Base-by-base conservation (phyloP, 2,797 vertebrate species). In the Danio tinwini region DNA sequence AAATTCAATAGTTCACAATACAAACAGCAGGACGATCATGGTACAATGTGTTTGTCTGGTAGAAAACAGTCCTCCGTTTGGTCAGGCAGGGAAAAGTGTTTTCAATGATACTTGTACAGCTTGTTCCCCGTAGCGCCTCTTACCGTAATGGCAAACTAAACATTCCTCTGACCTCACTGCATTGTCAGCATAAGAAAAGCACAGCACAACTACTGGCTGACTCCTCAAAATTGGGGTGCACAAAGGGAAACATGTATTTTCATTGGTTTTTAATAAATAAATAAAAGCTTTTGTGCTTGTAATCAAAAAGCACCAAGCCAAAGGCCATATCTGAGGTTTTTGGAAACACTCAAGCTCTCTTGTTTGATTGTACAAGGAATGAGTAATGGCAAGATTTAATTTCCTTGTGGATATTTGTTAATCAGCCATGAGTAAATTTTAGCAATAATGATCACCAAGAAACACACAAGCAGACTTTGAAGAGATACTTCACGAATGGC, bases 141-240 rank as follows among this genome's bases (percentile, higher is more conserved):
- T 75, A 59, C 72, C 19, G 37, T 69, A 68, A 72, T 59, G 39
- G 74, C 52, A 73, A 73, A 62, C 37, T 59, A 74, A 72, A 73
- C 75, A 74, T 78, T 82, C 61, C 59, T 49, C 44, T 65, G 67
- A 47, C 40, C 53, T 82, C 59, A 50, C 45, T 64, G 59, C 61
- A 52, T 52, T 73, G 74, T 40, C 42, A 73, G 58, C 50, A 75
- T 49, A 13, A 56, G 61, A 65, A 80, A 78, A 65, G 69, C 52
- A 68, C 12, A 37, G 58, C 49, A 13, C 65, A 68, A 61, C 47
- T 74, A 42, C 44, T 50, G n/a, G 52, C 53, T 67, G 50, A 50
- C 71, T 75, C 63, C 58, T 69, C 40, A 69, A 45, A 40, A 70
- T 70, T 45, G 19, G n/a, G 67, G 73, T 55, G 7, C 49, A n/a